phyloP scores from a whole-genome alignment of 2,797 vertebrate genomes.

The Crocodylus rhombifer region DNA sequence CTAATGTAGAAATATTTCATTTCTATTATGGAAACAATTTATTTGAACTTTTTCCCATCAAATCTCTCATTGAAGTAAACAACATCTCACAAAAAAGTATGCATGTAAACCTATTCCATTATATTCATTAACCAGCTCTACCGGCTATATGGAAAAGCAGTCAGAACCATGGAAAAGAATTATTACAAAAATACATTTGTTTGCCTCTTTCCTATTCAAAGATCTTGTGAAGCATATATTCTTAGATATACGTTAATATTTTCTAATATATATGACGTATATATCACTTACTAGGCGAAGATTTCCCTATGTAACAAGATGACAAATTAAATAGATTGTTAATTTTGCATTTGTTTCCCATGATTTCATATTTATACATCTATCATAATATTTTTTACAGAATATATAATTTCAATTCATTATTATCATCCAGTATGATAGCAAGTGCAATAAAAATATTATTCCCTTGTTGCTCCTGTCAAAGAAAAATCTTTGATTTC shows the following conservation, averaged over 20 bases:
- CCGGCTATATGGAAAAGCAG: fast-evolving
- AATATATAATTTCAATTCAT: no score
- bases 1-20: no score
- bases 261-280: neutral
- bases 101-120: no score
- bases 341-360: neutral
- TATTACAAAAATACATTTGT: neutral
- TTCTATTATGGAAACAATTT: no score
- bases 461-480: no score
- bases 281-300: neutral
- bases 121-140: neutral
- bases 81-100: no score
- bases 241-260: no score
- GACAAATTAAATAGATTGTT: neutral
- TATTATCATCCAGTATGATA: no score
- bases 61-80: neutral
- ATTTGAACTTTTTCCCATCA: neutral
- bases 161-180: neutral
- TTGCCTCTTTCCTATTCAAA: neutral
- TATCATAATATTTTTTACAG: neutral
- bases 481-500: no score
- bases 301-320: neutral
- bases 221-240: no score
- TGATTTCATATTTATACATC: neutral
- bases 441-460: no score